Evolutionary conservation across 2,888 invertebrate species (phyloP).

Genomic region (Lasioglossum calceatum): DNA sequence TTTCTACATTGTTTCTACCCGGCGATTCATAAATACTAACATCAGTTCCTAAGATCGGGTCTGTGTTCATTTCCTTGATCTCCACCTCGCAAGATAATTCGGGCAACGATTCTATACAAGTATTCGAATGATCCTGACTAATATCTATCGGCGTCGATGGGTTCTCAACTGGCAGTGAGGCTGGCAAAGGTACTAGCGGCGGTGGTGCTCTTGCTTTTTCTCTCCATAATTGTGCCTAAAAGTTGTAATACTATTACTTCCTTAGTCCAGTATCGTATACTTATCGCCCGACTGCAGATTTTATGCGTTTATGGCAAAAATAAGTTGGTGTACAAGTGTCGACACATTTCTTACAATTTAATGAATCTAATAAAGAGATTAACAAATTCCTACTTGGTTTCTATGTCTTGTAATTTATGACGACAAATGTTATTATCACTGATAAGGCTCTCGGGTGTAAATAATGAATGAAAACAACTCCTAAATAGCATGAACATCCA

Average conservation of each 20-base stretch:
- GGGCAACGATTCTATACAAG: slow-evolving; percentile 69
- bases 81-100: slow-evolving; percentile 80
- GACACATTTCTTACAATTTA: too few relatives aligned
- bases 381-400: too few relatives aligned
- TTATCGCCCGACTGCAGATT: not conserved
- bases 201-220: slow-evolving; percentile 79
- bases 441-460: not conserved
- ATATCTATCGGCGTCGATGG: slow-evolving; percentile 49
- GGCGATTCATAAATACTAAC: slow-evolving; percentile 33
- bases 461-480: not conserved
- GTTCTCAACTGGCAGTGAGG: slow-evolving; percentile 68
- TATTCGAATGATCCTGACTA: slow-evolving; percentile 50
- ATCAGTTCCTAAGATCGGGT: slow-evolving; percentile 51
- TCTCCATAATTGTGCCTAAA: slow-evolving; percentile 78
- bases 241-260: slow-evolving; percentile 6
- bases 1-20: slow-evolving; percentile 18
- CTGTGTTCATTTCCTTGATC: slow-evolving; percentile 74
- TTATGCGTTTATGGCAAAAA: too few relatives aligned
- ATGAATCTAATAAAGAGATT: too few relatives aligned
- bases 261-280: not conserved
- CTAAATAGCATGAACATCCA: not conserved
- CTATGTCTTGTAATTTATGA: too few relatives aligned
- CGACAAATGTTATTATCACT: not conserved
- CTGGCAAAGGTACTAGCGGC: slow-evolving; percentile 78
- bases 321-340: too few relatives aligned